A percentile compares a stretch with the other conserved stretches of the same genome.
phyloP scores from a whole-genome alignment of 2,797 vertebrate genomes.

The Liasis olivaceus region DNA sequence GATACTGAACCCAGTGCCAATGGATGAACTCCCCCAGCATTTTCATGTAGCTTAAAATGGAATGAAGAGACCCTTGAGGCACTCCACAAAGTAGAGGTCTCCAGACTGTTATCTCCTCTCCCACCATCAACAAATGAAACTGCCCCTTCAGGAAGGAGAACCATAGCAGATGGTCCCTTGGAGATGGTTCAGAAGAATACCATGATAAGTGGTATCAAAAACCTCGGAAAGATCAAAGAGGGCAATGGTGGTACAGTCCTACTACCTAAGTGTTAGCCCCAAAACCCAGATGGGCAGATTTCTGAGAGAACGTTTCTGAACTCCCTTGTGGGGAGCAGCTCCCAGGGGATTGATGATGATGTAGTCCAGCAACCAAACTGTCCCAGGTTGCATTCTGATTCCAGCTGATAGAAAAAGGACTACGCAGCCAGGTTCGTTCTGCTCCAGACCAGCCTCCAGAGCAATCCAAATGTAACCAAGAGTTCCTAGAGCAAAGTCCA shows the following conservation, averaged over 20 bases:
- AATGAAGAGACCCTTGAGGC: neutral
- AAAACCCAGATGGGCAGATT: neutral
- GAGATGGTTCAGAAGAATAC: neutral
- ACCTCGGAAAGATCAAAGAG: neutral
- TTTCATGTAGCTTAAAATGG: neutral
- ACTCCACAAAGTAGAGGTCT: neutral
- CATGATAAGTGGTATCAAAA: neutral
- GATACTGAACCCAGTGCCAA: neutral
- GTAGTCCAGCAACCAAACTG: neutral
- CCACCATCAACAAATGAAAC: neutral
- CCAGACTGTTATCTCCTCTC: neutral
- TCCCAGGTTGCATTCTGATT: neutral
- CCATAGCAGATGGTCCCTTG: neutral
- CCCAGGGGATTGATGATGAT: neutral
- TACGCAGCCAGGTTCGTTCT: neutral
- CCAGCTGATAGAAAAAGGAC: neutral
- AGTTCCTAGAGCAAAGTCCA: neutral
- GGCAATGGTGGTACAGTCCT: neutral
- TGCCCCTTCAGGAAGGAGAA: neutral
- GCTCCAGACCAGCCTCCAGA: neutral
- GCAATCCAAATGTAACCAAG: neutral
- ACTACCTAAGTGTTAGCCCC: neutral
- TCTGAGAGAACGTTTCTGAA: neutral
- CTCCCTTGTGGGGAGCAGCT: neutral
- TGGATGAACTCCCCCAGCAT: neutral